Evolutionary conservation across 2,888 invertebrate genomes (phyloP).

Genomic region (Xylota segnis): DNA sequence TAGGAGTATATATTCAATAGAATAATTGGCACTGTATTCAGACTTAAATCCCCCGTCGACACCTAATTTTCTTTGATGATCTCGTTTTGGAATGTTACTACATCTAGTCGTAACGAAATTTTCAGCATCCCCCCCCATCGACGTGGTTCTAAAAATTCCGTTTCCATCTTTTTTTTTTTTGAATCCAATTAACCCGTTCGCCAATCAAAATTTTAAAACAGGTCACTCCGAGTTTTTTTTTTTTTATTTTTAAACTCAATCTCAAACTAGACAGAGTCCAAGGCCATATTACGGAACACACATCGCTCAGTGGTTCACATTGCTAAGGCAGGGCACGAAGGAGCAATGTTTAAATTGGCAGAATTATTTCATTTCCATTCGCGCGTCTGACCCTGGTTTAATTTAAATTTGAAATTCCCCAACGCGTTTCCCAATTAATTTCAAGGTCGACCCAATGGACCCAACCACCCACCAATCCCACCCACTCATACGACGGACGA

Average conservation of each 20-base stretch:
- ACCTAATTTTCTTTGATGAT: too few species aligned
- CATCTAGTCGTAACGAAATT: too few species aligned
- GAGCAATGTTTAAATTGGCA: constrained; percentile 1
- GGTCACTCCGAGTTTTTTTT: constrained; percentile 30
- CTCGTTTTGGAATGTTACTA: too few species aligned
- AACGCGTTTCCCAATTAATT: constrained; percentile 54
- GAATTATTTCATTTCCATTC: constrained; percentile 15
- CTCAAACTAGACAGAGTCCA: constrained; percentile 59
- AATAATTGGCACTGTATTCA: too few species aligned
- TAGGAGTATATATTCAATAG: too few species aligned
- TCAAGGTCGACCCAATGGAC: constrained; percentile 29
- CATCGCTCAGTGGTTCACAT: not conserved
- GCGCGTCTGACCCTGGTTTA: constrained; percentile 27
- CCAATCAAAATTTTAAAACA: constrained; percentile 64
- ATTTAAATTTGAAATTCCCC: constrained; percentile 46
- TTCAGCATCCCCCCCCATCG: too few species aligned
- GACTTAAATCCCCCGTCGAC: too few species aligned
- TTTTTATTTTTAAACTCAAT: constrained; percentile 21
- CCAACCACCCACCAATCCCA: not conserved
- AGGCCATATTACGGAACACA: constrained; percentile 40
- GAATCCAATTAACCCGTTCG: constrained; percentile 66
- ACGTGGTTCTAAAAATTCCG: constrained; percentile 51
- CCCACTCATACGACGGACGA: too few species aligned
- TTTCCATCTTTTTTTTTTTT: constrained; percentile 40
- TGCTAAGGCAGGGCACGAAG: constrained; percentile 12